Evolutionary conservation across 2,888 invertebrate species (phyloP).

Genomic region (Linnaemya vulpina): DNA sequence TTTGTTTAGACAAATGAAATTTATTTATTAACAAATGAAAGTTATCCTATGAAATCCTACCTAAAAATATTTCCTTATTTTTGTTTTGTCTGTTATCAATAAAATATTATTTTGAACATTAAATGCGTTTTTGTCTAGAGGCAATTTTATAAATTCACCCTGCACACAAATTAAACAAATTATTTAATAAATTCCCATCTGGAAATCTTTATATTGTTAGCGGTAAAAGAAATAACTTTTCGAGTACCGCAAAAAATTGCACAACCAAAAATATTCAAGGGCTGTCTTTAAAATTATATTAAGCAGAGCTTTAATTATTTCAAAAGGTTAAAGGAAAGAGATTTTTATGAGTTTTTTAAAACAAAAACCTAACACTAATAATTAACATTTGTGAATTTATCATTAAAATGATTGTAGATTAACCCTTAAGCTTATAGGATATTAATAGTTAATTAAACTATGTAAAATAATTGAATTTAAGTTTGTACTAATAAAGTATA

Average conservation of each 20-base stretch:
- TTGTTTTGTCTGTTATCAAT: constrained; percentile 19
- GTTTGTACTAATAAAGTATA: constrained; percentile 51
- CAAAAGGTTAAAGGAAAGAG: not conserved
- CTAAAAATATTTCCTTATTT: constrained; percentile 20
- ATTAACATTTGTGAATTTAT: constrained; percentile 41
- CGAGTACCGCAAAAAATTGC: not conserved
- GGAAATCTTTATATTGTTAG: not conserved
- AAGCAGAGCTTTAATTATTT: not conserved
- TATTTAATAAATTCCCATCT: not conserved
- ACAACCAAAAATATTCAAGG: not conserved
- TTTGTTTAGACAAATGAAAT: constrained; percentile 38
- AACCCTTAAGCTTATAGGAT: constrained; percentile 33
- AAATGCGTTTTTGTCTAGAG: constrained; percentile 1
- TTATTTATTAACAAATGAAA: no score
- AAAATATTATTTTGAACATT: constrained; percentile 17
- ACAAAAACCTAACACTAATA: constrained; percentile 1
- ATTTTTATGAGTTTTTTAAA: constrained; percentile 18
- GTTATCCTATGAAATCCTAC: constrained; percentile 1
- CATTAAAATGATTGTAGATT: constrained; percentile 29
- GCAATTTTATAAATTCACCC: constrained; percentile 9
- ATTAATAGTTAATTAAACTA: constrained; percentile 35
- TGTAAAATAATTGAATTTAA: constrained; percentile 55
- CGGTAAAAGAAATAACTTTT: not conserved
- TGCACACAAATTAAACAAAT: no score
- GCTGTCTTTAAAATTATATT: not conserved